These are phyloP conservation scores for Anguilla rostrata DNA, from an alignment of 2,113 vertebrate species.

Conservation along the genomic window DNA sequence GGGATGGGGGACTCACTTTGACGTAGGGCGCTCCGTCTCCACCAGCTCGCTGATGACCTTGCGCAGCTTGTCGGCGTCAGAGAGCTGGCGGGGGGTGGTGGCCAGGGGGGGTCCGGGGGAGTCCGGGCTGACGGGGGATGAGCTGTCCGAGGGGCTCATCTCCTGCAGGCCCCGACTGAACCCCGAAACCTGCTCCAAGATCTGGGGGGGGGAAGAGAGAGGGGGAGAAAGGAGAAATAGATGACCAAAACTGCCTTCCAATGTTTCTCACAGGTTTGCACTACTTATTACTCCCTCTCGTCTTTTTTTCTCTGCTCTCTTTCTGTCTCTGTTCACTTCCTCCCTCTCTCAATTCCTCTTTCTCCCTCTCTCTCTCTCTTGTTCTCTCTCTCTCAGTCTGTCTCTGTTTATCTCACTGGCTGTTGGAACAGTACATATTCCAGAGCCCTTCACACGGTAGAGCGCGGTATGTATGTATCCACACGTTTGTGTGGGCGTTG, in stretches of 20 bases:
- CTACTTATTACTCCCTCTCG: constrained; percentile 17
- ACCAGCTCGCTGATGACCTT: constrained; percentile 96
- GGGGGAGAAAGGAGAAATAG: neutral
- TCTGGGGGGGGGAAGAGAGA: constrained; percentile 62
- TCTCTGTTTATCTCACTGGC: neutral
- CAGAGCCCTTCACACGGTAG: too few species aligned
- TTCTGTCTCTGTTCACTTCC: neutral
- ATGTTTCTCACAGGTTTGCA: constrained; percentile 12
- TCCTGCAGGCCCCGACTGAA: constrained; percentile 88
- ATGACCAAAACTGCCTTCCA: neutral
- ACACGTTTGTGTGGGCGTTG: too few species aligned
- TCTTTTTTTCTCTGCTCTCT: constrained; percentile 30
- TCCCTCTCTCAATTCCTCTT: neutral
- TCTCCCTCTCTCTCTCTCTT: constrained; percentile 42
- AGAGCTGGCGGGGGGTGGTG: constrained; percentile 82
- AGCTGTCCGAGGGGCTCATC: constrained; percentile 78
- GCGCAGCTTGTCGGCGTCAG: constrained; percentile 91
- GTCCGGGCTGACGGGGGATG: constrained; percentile 78
- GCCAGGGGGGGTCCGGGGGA: constrained; percentile 69
- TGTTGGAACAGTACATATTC: constrained; percentile 1
- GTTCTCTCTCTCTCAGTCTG: constrained; percentile 31
- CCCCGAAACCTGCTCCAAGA: constrained; percentile 80
- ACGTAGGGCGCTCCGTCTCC: constrained; percentile 94
- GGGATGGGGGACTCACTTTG: constrained; percentile 75
- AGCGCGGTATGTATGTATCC: too few species aligned